Evolutionary conservation across 2,797 vertebrate species (phyloP).

Genomic region (Cryptoblepharus egeriae): DNA sequence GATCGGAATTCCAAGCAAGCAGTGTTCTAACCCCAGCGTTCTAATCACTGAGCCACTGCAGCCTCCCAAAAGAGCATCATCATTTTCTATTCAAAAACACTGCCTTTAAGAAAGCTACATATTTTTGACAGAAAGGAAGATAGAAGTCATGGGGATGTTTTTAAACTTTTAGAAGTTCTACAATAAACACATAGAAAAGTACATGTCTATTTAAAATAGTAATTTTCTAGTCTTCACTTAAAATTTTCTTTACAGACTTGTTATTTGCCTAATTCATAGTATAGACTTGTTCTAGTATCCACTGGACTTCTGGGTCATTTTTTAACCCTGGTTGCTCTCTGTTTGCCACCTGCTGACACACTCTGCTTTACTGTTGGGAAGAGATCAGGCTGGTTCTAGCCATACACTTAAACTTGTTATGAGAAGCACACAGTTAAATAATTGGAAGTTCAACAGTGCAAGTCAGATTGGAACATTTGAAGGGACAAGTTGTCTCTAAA

Average conservation of each 20-base stretch:
- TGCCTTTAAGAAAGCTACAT: not conserved
- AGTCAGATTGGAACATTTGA: not conserved
- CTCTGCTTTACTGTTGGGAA: not conserved
- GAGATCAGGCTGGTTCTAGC: not conserved
- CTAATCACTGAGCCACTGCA: no score
- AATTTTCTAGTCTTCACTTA: not conserved
- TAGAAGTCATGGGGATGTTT: rapidly evolving
- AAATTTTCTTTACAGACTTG: not conserved
- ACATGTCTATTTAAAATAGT: not conserved
- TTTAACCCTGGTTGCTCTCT: not conserved
- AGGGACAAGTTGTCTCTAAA: no score
- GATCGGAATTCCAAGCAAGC: no score
- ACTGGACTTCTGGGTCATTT: no score
- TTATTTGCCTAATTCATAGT: not conserved
- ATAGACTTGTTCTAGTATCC: not conserved
- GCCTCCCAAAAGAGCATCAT: rapidly evolving
- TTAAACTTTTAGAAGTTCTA: not conserved
- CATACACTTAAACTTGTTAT: not conserved
- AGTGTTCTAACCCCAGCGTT: no score
- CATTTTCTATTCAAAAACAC: constrained; percentile 3
- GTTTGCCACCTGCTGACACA: not conserved
- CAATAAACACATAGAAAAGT: not conserved
- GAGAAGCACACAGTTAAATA: not conserved
- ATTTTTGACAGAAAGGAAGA: not conserved
- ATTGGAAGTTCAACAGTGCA: not conserved